Base-by-base conservation (phyloP, 2,797 vertebrate species). In the Malacoraja senta region DNA sequence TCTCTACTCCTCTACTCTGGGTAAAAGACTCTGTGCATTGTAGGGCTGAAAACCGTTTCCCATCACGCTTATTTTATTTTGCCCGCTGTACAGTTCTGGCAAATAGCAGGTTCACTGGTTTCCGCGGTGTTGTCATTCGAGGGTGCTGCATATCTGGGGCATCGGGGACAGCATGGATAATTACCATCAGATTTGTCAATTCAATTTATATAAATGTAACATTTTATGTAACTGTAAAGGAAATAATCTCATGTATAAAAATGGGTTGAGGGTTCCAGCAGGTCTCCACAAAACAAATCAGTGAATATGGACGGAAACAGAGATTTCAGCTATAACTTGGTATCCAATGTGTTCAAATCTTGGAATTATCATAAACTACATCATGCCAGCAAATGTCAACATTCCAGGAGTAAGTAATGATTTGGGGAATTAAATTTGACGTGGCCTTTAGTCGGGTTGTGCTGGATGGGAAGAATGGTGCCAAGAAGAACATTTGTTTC, bases 401-500 rank as follows among this genome's bases (percentile, higher is more conserved):
- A 68, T 88, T 68, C 63, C 65, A 19, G 19, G 58, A 68, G n/a
- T 88, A 88, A 88, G 84, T 88, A 88, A 88, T 68, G 84, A 68
- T 88, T 86, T 88, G 84, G 68, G 63, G n/a, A 88, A 88, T 68
- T 88, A 65, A 32, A 17, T 68, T 88, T 68, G 38, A 88, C 29
- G 9, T 32, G 17, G 61, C 15, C 32, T 35, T 88, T 88, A 19
- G 84, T 88, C 63, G 21, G 17, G 29, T 68, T 88, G 35, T 68
- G 13, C 32, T 68, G 63, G 63, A 68, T 88, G 29, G 21, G 65
- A 88, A 88, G 17, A 88, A 21, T 21, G 15, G n/a, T 68, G 84
- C 84, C 84, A 88, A 88, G 84, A 68, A 65, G 15, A 88, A 88
- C 84, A 68, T 88, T 68, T 88, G 84, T 88, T 88, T 88, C 63